Evolutionary conservation across 2,888 invertebrate genomes (phyloP), one percentile per base, ranked within the genome.

Genomic region (Tillus elongatus): DNA sequence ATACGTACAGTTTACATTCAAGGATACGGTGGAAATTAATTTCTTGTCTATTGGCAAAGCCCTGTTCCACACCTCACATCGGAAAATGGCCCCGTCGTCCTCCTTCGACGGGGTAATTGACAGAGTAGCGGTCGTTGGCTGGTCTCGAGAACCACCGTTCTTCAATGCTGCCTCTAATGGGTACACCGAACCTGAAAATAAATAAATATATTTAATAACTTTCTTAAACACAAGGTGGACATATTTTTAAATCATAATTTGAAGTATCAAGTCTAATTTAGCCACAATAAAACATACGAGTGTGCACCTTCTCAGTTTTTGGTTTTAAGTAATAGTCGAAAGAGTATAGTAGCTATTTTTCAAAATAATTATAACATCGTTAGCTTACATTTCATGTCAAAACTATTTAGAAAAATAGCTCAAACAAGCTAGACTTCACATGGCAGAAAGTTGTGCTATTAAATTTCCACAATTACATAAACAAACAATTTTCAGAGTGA

Each of bases 1-100:
- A n/a, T n/a, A n/a, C n/a, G n/a, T n/a, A 89, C 88, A 92, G 68
- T 90, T 88, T 45, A 92, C 91, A 64, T 82, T 84, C 39, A 92
- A 73, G 13, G 80, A 79, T 43, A 90, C 81, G 9, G 77, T 77
- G 10, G 87, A 76, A 53, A 87, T 86, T 45, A 90, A 68, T 50
- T 85, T 85, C 40, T 80, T 77, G 28, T 82, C 83, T 40, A 83
- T 80, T 1, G 79, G 74, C 77, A 92, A 82, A 46, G 91, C 92
- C 31, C 91, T 72, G 69, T 92, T 92, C 74, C 84, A 82, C 35
- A 92, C 90, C 45, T 84, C 82, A 64, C 92, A 92, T 41, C 83
- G 76, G 67, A 82, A 90, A 35, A 75, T 72, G 40, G 86, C 82
- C 6, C 82, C 81, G 58, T 92, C 90, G 62, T 92, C 90, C 45